Percentiles rank a stretch among this genome's conserved stretches.
Conservation (phyloP, 1,140 invertebrate genomes). For the Aphelinus atriplicis region DNA sequence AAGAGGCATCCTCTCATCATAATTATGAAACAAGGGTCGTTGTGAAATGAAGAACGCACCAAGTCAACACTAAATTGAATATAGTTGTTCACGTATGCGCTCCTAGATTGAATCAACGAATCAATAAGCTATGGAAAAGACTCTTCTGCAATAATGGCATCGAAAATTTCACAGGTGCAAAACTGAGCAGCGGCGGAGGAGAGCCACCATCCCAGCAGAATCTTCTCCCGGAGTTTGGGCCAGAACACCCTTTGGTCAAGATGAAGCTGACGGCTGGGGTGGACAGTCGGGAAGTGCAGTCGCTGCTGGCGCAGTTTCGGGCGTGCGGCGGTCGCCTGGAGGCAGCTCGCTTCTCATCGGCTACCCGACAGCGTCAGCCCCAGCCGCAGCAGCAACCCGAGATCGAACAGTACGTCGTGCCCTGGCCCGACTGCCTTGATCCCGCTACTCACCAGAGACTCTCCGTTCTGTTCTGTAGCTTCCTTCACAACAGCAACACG, state of each 20-base stretch:
- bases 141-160: neutral
- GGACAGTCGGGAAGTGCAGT: constrained; percentile 73
- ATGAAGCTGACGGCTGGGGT: constrained; percentile 74
- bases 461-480: constrained; percentile 92
- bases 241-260: constrained; percentile 78
- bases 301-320: constrained; percentile 74
- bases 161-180: constrained; percentile 19
- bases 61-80: no score
- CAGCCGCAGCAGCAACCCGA: neutral
- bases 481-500: constrained; percentile 78
- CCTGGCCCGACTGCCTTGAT: constrained; percentile 81
- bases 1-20: neutral
- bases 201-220: constrained; percentile 25
- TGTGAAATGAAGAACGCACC: no score
- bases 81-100: no score
- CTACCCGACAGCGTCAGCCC: neutral
- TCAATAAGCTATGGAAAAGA: no score
- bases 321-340: constrained; percentile 82
- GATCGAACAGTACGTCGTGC: neutral
- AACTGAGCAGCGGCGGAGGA: neutral
- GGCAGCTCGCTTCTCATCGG: constrained; percentile 40
- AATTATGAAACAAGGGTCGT: constrained; percentile 3
- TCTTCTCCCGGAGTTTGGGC: constrained; percentile 41
- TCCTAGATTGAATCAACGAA: no score
- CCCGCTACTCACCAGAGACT: constrained; percentile 88